Evolutionary conservation across 1,140 invertebrate species (phyloP), one percentile per base, ranked within the genome.

Genomic region (Panulirus ornatus): DNA sequence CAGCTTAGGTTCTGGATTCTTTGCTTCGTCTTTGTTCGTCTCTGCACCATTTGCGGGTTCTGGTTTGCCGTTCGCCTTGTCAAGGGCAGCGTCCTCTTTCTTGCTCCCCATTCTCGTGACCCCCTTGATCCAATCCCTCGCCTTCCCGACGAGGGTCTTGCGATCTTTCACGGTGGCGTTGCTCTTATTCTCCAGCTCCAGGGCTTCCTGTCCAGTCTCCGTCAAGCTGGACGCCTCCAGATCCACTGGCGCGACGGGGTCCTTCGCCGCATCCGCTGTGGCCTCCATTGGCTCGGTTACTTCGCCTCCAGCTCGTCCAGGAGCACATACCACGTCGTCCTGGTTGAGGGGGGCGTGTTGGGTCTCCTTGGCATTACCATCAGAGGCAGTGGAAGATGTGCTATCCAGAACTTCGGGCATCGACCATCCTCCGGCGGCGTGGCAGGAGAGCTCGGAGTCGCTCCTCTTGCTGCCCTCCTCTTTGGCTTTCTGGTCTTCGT

Each of bases 51-150:
- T 22, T 9, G 8, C 58, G 6, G n/a, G n/a, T 66, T 22, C 34
- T 19, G 42, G n/a, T 40, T 47, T 78, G 22, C 47, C 22, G 47
- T 22, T 47, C 22, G 11, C n/a, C 40, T 34, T 79, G 14, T 79
- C 76, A 30, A 38, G 58, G 42, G 34, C n/a, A 34, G 22, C 44
- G 5, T 54, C 78, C 36, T 38, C 34, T 19, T 58, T 84, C 38
- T 38, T 87, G n/a, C 51, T 42, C 2, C 85, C 85, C 36, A 87
- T 87, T 30, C 75, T 87, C 14, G 85, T 44, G 14, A 87, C 85
- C 19, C 85, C 85, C 36, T 79, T 87, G 51, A 87, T 87, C 85
- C 85, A 87, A 1, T 87, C 73, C 34, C 70, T 76, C n/a, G 85
- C 85, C 58, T 87, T 87, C 14, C 85, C 75, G n/a, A 87, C 85